Percentiles rank a stretch among this genome's conserved stretches.
phyloP scores from a whole-genome alignment of 2,797 vertebrate species.

The Synanceia verrucosa region DNA sequence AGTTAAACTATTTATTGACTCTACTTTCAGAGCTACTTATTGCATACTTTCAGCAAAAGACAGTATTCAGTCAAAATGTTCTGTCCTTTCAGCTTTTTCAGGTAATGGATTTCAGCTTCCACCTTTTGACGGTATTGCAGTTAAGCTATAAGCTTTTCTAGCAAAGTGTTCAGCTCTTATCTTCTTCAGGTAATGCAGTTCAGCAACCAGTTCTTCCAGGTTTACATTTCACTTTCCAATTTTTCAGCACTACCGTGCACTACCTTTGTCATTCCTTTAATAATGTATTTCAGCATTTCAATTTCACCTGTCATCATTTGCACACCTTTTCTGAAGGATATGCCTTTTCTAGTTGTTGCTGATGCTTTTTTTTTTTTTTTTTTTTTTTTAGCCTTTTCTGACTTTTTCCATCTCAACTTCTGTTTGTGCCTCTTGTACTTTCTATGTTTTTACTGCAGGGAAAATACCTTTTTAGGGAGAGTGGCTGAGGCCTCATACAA shows the following conservation, averaged over 20 bases:
- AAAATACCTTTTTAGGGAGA: constrained; percentile 18
- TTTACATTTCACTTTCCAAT: neutral
- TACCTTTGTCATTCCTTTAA: neutral
- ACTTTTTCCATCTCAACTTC: neutral
- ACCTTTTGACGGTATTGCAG: too few species aligned
- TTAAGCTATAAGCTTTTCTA: too few species aligned
- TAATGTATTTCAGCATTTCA: neutral
- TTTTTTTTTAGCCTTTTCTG: neutral
- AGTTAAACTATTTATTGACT: too few species aligned
- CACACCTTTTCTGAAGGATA: neutral
- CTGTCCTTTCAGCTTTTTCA: too few species aligned
- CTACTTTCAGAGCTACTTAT: too few species aligned
- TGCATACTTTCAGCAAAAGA: too few species aligned
- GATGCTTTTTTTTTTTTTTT: neutral
- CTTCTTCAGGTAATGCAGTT: neutral
- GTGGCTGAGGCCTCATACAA: constrained; percentile 18
- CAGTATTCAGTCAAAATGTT: too few species aligned
- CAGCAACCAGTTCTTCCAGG: neutral
- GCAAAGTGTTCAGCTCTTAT: too few species aligned
- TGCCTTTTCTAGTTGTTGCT: constrained; percentile 5
- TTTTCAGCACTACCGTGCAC: neutral
- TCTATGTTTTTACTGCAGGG: constrained; percentile 19
- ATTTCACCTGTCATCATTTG: neutral
- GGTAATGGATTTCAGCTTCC: too few species aligned
- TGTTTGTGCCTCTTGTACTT: constrained; percentile 16